Evolutionary conservation across 2,113 vertebrate species (phyloP), one percentile per base, ranked within the genome.

Genomic region (Falco punctatus): DNA sequence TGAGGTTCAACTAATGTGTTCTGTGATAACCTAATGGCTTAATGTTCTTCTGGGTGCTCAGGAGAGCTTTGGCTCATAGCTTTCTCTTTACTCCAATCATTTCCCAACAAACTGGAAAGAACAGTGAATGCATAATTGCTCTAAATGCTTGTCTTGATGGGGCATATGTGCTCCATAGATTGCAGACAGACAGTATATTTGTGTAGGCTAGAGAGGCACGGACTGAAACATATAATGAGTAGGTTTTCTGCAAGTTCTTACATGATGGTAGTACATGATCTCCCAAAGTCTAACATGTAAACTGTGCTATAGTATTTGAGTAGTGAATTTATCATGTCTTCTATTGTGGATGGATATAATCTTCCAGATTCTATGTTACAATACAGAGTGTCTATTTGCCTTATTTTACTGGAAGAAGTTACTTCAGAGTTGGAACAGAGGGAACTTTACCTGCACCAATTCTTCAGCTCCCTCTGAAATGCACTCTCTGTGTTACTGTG

Each of bases 221-320:
- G 32, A 42, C 40, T n/a, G 40, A 59, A 86, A 33, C 4, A 17
- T 18, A 6, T 13, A 35, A 26, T n/a, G 10, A 59, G 22, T 10
- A 10, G 30, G 9, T 71, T 66, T 78, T 58, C 49, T 88, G 7
- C 9, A 46, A 40, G 10, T 42, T 51, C 3, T 20, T 20, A 3
- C 5, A 17, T 26, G 9, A 88, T 49, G 11, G 54, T 28, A 44
- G 11, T 44, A 27, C 10, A 32, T 15, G 6, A 17, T 67, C 4
- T 69, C 21, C 23, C 7, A 10, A 82, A 54, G 9, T 28, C 13
- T 54, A 26, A 17, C n/a, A 38, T 3, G 3, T 27, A 86, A 93
- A 82, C 1, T 0, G 0, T 18, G 4, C 6, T 59, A 35, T 15
- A 40, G 18, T 35, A 21, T 80, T 54, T 66, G 18, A 61, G 19